Evolutionary conservation across 2,113 vertebrate genomes (phyloP).

Genomic region (Solenodon paradoxus): DNA sequence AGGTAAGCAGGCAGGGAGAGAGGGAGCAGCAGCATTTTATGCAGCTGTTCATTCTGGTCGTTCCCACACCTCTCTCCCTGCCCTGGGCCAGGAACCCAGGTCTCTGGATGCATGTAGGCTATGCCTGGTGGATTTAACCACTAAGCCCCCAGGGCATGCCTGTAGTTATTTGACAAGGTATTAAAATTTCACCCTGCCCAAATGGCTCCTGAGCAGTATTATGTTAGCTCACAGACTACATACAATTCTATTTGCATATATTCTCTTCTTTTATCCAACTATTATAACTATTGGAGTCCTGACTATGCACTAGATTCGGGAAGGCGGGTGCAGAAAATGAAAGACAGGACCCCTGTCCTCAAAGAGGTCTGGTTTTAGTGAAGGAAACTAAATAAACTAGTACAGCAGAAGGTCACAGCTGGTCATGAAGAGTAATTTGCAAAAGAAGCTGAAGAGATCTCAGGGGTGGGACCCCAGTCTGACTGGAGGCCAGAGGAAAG

Average conservation of each 20-base stretch:
- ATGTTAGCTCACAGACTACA: not conserved
- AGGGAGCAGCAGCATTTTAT: too few species aligned
- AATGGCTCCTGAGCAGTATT: not conserved
- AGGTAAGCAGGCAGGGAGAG: too few species aligned
- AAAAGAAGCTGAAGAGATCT: not conserved
- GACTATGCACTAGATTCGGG: not conserved
- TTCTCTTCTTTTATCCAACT: not conserved
- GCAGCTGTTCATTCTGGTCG: too few species aligned
- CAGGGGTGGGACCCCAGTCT: not conserved
- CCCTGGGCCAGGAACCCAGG: too few species aligned
- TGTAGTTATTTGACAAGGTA: slow-evolving; percentile 31
- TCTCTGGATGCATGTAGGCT: too few species aligned
- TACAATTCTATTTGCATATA: not conserved
- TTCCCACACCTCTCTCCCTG: too few species aligned
- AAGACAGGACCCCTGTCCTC: not conserved
- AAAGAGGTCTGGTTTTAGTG: not conserved
- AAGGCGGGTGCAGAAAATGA: not conserved
- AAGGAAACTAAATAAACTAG: not conserved
- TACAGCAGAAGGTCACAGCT: not conserved
- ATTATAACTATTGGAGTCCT: not conserved
- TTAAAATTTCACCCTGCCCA: slow-evolving; percentile 28
- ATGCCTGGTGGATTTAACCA: too few species aligned
- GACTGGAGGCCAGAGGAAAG: not conserved
- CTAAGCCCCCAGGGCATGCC: too few species aligned
- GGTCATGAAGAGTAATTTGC: not conserved